Conservation (phyloP, 2,797 vertebrate species). For the Leptatherina wallacei region DNA sequence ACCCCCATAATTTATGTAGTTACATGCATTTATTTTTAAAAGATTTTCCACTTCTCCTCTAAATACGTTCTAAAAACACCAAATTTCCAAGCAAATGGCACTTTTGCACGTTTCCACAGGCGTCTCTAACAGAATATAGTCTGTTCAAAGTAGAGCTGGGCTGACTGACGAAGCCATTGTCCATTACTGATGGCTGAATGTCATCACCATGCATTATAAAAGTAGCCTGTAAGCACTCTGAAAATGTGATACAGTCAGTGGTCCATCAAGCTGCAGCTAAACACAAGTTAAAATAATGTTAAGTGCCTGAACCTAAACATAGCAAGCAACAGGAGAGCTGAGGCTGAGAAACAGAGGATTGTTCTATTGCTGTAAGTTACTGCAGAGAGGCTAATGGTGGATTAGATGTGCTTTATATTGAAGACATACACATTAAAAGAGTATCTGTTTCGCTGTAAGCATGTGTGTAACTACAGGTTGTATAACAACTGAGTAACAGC, state of each 20-base stretch:
- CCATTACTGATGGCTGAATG: neutral
- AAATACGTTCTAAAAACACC: neutral
- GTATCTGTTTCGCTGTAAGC: neutral
- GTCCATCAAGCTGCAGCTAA: neutral
- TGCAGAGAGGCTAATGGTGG: neutral
- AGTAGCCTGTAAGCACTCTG: neutral
- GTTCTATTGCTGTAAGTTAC: neutral
- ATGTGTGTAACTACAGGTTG: neutral
- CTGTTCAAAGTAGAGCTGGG: neutral
- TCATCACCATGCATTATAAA: neutral
- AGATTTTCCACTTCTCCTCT: neutral
- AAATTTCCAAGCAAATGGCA: neutral
- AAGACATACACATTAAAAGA: neutral
- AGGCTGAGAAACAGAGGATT: neutral
- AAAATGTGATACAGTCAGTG: neutral
- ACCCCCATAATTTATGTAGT: neutral
- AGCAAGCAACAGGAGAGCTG: neutral
- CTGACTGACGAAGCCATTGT: neutral
- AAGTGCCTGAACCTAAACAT: neutral
- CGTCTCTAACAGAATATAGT: neutral
- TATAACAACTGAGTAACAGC: neutral
- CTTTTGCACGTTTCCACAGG: neutral
- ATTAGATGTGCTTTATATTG: neutral
- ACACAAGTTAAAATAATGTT: neutral
- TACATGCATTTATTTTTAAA: neutral